Evolutionary conservation across 2,888 invertebrate genomes (phyloP).

Genomic region (Amaurobius ferox): DNA sequence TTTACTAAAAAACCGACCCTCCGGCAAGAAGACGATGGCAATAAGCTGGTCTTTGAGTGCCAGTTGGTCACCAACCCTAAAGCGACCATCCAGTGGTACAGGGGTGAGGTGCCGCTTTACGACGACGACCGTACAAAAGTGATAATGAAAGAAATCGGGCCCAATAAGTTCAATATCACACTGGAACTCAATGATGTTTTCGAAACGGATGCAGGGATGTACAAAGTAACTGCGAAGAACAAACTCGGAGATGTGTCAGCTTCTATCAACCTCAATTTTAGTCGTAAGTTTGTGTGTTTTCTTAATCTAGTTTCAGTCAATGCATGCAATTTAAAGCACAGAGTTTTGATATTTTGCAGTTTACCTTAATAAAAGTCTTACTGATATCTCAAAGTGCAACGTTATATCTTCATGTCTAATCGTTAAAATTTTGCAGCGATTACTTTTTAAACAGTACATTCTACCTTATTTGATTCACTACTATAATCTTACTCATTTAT

Average conservation of each 20-base stretch:
- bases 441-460: too few relatives aligned
- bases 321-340: too few relatives aligned
- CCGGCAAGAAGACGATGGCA: slow-evolving; percentile 96
- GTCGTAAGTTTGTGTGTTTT: too few relatives aligned
- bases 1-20: slow-evolving; percentile 98
- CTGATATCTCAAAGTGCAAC: too few relatives aligned
- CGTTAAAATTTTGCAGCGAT: too few relatives aligned
- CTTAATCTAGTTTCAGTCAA: too few relatives aligned
- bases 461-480: too few relatives aligned
- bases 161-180: slow-evolving; percentile 92
- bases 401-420: too few relatives aligned
- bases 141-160: slow-evolving; percentile 89
- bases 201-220: slow-evolving; percentile 96
- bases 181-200: slow-evolving; percentile 96
- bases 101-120: slow-evolving; percentile 89
- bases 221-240: slow-evolving; percentile 97
- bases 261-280: slow-evolving; percentile 97
- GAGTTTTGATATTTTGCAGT: too few relatives aligned
- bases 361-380: too few relatives aligned
- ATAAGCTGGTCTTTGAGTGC: slow-evolving; percentile 95
- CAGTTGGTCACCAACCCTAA: slow-evolving; percentile 91
- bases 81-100: slow-evolving; percentile 87
- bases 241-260: slow-evolving; percentile 98
- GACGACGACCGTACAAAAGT: slow-evolving; percentile 92
- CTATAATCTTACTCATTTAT: too few relatives aligned